Conservation (phyloP, 2,113 vertebrate genomes). For the Zosterops lateralis region DNA sequence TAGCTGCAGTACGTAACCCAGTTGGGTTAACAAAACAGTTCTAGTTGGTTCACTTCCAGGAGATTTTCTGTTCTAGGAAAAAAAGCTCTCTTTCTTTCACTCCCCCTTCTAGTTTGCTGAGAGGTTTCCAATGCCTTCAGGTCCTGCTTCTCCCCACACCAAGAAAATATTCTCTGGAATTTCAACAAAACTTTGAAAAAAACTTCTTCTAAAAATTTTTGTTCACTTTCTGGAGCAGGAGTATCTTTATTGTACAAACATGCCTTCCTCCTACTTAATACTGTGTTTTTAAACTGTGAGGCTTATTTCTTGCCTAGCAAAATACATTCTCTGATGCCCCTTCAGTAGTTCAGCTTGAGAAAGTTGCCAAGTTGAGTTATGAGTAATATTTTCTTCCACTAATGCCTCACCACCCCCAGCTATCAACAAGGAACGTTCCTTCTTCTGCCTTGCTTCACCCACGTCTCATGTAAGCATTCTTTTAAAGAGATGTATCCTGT, state of each 20-base stretch:
- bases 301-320: slow-evolving; percentile 12
- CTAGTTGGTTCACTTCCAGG: slow-evolving; percentile 31
- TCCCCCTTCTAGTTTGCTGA: background rate
- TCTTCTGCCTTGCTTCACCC: slow-evolving; percentile 15
- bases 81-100: background rate
- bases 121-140: background rate
- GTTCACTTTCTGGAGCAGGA: background rate
- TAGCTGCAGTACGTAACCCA: background rate
- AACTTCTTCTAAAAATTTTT: background rate
- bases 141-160: background rate
- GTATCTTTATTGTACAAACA: background rate
- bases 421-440: background rate
- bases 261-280: background rate
- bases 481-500: slow-evolving; percentile 14
- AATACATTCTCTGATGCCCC: background rate
- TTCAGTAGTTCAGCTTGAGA: slow-evolving; percentile 22
- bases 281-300: background rate
- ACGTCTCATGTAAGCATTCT: background rate
- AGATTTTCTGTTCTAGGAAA: slow-evolving; percentile 30
- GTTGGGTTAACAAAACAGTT: slow-evolving; percentile 36
- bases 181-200: slow-evolving; percentile 4
- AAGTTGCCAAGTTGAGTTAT: slow-evolving; percentile 30
- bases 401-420: slow-evolving; percentile 24
- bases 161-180: background rate
- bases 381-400: slow-evolving; percentile 65